phyloP scores from a whole-genome alignment of 1,140 invertebrate species.

The Periplaneta americana region DNA sequence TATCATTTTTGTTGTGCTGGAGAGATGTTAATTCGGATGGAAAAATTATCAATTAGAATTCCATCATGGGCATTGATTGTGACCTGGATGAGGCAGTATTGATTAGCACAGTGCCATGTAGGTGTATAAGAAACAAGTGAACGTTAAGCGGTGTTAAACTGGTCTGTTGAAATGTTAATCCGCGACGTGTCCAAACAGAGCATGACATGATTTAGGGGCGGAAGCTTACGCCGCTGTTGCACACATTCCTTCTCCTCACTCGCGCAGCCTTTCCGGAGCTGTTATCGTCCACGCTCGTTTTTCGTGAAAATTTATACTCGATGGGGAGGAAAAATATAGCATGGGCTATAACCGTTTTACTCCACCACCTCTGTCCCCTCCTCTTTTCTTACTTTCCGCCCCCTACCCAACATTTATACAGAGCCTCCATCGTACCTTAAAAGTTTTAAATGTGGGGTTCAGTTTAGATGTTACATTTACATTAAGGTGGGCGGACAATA shows the following conservation, averaged over 20 bases:
- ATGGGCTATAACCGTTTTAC: neutral
- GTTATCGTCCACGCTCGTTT: neutral
- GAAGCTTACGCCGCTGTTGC: neutral
- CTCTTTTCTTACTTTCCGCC: neutral
- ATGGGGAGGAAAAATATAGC: neutral
- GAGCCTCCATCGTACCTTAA: no score
- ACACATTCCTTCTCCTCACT: no score
- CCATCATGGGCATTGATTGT: neutral
- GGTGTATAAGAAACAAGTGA: neutral
- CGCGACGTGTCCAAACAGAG: neutral
- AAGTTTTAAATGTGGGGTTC: neutral
- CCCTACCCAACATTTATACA: neutral
- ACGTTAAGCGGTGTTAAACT: neutral
- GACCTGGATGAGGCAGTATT: neutral
- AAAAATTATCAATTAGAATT: no score
- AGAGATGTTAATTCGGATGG: no score
- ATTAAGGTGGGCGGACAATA: neutral
- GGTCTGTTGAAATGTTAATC: neutral
- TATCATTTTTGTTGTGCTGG: no score
- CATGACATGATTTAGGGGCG: neutral
- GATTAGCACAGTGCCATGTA: neutral
- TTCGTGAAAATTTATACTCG: neutral
- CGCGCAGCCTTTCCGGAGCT: neutral
- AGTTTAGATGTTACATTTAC: neutral
- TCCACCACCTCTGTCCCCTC: neutral